Evolutionary conservation across 2,113 vertebrate genomes (phyloP).

Genomic region (Cromileptes altivelis): DNA sequence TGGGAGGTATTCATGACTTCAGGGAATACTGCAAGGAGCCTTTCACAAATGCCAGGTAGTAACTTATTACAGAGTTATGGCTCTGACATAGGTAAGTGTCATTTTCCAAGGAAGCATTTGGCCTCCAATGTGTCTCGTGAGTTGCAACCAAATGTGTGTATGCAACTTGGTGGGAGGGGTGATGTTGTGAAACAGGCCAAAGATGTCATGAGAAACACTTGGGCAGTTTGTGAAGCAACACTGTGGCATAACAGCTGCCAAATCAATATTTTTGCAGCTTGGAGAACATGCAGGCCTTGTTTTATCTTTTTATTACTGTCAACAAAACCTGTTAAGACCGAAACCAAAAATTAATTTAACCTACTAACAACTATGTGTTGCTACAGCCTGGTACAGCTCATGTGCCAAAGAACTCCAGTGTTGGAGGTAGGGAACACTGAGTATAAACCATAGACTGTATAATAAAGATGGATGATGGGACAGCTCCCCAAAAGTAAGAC

Average conservation of each 20-base stretch:
- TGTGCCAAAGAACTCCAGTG: too few species aligned
- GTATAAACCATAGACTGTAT: too few species aligned
- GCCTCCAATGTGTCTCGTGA: neutral
- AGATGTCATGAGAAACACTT: constrained; percentile 37
- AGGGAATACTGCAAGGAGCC: neutral
- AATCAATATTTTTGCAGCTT: neutral
- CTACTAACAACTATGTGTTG: neutral
- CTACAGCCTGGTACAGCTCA: neutral
- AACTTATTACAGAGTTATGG: neutral
- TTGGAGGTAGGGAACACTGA: too few species aligned
- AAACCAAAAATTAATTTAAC: too few species aligned
- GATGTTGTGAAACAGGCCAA: constrained; percentile 15
- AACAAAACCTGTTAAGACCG: neutral
- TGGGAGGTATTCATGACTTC: neutral
- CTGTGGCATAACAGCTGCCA: neutral
- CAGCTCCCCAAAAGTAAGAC: too few species aligned
- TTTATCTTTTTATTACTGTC: neutral
- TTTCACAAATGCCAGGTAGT: neutral
- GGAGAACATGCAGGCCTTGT: neutral
- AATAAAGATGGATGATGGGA: too few species aligned
- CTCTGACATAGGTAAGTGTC: neutral
- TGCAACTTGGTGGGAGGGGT: neutral
- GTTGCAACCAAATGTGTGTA: neutral
- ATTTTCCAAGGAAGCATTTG: neutral
- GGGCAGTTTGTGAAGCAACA: neutral